Percentiles rank a stretch among this genome's conserved stretches.
Evolutionary conservation across 2,113 vertebrate species (phyloP).

Genomic region (Suricata suricatta): DNA sequence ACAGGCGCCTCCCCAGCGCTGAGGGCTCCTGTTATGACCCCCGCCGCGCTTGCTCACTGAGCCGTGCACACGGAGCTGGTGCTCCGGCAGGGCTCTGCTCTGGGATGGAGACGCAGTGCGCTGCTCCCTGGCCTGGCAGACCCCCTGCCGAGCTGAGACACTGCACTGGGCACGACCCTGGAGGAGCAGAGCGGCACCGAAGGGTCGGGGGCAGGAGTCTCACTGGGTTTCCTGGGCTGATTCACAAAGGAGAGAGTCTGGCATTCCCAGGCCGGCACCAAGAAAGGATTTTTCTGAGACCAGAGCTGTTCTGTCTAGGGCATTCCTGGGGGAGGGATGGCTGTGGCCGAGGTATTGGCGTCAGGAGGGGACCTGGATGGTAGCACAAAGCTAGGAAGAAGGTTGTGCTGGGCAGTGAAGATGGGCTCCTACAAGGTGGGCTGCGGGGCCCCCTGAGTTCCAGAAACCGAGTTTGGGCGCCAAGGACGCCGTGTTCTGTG

Average conservation of each 20-base stretch:
- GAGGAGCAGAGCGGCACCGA: accelerated
- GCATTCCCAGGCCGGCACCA: accelerated
- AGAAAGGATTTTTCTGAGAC: neutral
- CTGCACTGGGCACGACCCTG: accelerated
- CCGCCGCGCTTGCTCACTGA: accelerated
- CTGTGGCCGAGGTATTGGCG: neutral
- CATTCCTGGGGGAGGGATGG: neutral
- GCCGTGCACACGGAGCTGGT: accelerated
- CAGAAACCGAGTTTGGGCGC: accelerated
- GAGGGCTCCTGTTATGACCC: accelerated
- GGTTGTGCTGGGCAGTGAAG: neutral
- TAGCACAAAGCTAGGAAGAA: neutral
- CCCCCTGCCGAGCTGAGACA: accelerated
- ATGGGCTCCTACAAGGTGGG: too few relatives aligned
- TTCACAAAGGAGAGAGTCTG: accelerated
- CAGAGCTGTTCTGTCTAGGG: neutral
- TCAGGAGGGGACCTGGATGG: neutral
- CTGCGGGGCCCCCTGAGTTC: neutral
- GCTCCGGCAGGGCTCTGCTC: neutral
- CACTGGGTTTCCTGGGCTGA: neutral
- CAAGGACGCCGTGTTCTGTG: neutral
- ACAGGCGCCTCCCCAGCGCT: neutral
- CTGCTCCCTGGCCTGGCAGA: accelerated
- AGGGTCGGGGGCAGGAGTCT: neutral
- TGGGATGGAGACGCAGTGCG: accelerated